These are phyloP conservation scores for Limosa lapponica DNA, from an alignment of 2,797 vertebrate species.

Conservation along the genomic window DNA sequence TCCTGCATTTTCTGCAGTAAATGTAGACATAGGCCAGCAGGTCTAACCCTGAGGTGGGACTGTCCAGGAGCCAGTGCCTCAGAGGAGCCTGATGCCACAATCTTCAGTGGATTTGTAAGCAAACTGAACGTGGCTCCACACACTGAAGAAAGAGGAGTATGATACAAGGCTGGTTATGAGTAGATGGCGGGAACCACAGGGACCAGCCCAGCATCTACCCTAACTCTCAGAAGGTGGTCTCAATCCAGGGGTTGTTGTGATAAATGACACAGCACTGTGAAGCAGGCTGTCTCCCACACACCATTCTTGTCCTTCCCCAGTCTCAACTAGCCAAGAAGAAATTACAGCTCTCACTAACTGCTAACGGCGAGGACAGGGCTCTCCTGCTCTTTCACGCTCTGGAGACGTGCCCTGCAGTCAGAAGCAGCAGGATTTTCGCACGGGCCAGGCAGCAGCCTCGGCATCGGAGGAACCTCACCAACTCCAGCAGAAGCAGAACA, in stretches of 20 bases:
- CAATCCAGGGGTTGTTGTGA: fast-evolving
- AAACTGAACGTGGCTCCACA: neutral
- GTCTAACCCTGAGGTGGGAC: neutral
- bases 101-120: neutral
- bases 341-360: neutral
- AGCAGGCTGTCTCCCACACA: neutral
- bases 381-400: neutral
- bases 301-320: fast-evolving
- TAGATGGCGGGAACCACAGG: neutral
- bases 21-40: fast-evolving
- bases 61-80: neutral
- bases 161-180: neutral
- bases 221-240: neutral
- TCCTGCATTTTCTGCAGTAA: neutral
- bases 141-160: fast-evolving
- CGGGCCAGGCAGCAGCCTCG: neutral
- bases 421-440: neutral
- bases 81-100: neutral
- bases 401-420: neutral
- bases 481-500: neutral
- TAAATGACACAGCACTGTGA: neutral
- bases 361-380: neutral
- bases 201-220: neutral
- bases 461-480: neutral
- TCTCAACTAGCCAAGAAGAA: neutral